These are phyloP conservation scores for Hydrotaea diabolus DNA, from an alignment of 2,888 invertebrate species.

Conservation along the genomic window DNA sequence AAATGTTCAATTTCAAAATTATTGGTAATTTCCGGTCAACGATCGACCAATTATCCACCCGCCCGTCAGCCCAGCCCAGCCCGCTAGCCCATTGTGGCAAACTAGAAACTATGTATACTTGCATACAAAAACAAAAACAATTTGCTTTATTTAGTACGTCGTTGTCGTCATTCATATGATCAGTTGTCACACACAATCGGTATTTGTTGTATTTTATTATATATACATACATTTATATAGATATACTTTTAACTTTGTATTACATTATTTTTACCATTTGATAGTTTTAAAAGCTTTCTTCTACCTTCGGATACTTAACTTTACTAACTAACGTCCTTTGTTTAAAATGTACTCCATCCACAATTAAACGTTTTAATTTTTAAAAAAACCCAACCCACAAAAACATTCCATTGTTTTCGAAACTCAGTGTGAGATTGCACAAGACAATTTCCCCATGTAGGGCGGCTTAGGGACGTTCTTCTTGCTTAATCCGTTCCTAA, in stretches of 20 bases:
- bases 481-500: background rate
- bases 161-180: constrained; percentile 22
- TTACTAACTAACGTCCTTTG: constrained; percentile 21
- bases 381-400: background rate
- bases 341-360: constrained; percentile 30
- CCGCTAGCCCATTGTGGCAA: background rate
- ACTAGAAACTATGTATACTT: background rate
- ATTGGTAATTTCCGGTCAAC: constrained; percentile 34
- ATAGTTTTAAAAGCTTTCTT: constrained; percentile 41
- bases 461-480: background rate
- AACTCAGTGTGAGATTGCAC: background rate
- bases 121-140: constrained; percentile 4
- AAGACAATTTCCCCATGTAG: background rate
- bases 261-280: constrained; percentile 20
- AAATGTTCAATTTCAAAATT: constrained; percentile 27
- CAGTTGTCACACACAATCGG: constrained; percentile 48
- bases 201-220: constrained; percentile 64
- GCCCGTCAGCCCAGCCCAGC: background rate
- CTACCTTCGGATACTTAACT: constrained; percentile 30
- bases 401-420: constrained; percentile 11
- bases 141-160: background rate
- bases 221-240: constrained; percentile 26
- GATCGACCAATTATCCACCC: too few relatives aligned
- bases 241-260: constrained; percentile 29
- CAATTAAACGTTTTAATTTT: background rate